Base-by-base conservation (phyloP, 1,140 invertebrate species). In the Lasaia peninsularis region DNA sequence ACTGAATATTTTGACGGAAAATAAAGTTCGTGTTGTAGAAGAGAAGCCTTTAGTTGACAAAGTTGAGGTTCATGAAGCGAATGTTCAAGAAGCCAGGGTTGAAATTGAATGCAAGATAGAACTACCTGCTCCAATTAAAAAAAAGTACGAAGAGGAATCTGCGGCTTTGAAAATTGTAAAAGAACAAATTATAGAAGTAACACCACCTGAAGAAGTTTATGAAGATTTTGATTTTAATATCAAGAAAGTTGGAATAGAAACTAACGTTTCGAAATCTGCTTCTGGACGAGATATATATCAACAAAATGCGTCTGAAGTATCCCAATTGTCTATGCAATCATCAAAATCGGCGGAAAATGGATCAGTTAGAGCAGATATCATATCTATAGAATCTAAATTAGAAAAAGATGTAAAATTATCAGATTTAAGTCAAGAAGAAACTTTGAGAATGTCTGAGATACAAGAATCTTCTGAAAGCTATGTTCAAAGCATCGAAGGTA, bases 151-250 rank as follows among this genome's bases (percentile, higher is more conserved):
- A 12, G 74, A 80, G 44, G 73, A 68, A 52, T 77, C 57, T 50
- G 75, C 73, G 51, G 68, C 65, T 7, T 52, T 81, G 1, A 81
- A 74, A 60, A 71, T 83, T 12, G 40, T 71, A 0, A 80, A 80
- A 60, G 55, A 73, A 57, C 53, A 73, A 62, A 56, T 60, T 34
- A 48, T 63, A 11, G 62, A 64, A 52, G 21, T 52, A 10, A 63
- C 32, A 1, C 58, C 58, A 37, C 50, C 53, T 4, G 31, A 44
- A 37, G 60, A 66, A 32, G 48, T 65, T 10, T 64, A 60, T 40
- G 62, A 52, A 37, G 66, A 65, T 59, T 61, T 59, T 40, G 66
- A 52, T 4, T 56, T 63, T 16, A 40, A 58, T 20, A 53, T 63
- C 8, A 58, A 57, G 10, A 65, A 69, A 53, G 34, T 60, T 12